A percentile compares a stretch with the other conserved stretches of the same genome.
Conservation (phyloP, 92 coral and sea anemone species). For the Meandrina meandrites region DNA sequence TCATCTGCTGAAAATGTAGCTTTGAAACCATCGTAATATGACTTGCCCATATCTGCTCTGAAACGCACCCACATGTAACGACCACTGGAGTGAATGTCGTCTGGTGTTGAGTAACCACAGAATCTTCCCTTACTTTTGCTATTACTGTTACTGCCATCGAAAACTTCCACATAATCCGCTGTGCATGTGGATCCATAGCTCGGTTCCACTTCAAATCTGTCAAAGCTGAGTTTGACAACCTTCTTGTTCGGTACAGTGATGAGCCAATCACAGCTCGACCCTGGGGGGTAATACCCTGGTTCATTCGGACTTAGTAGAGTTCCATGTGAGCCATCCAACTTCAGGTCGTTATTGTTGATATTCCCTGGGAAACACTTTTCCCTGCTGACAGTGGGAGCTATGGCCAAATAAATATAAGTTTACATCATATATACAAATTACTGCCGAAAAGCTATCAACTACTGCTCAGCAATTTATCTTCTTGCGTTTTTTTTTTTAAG, state of each 20-base stretch:
- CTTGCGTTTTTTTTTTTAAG: too few species aligned
- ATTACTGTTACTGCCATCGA: conserved; percentile 35
- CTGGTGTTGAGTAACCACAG: conserved; percentile 39
- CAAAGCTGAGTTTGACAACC: conserved; percentile 24
- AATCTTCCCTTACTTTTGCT: conserved; percentile 38
- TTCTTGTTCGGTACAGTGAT: conserved; percentile 16
- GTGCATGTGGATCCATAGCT: neutral
- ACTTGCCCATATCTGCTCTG: neutral
- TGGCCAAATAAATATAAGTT: neutral
- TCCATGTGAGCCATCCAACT: neutral
- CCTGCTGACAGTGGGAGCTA: neutral
- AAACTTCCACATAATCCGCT: conserved; percentile 55
- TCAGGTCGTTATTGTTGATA: neutral
- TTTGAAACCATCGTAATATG: neutral
- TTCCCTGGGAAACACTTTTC: conserved; percentile 2
- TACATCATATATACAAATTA: too few species aligned
- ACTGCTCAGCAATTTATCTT: too few species aligned
- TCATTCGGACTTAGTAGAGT: conserved; percentile 14
- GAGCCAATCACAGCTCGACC: conserved; percentile 27
- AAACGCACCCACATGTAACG: conserved; percentile 25
- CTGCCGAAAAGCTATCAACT: too few species aligned
- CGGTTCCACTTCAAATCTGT: conserved; percentile 11
- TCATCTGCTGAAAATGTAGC: neutral
- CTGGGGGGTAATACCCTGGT: neutral
- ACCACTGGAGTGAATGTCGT: conserved; percentile 24